phyloP scores from a whole-genome alignment of 2,113 vertebrate genomes.

The Scatophagus argus region DNA sequence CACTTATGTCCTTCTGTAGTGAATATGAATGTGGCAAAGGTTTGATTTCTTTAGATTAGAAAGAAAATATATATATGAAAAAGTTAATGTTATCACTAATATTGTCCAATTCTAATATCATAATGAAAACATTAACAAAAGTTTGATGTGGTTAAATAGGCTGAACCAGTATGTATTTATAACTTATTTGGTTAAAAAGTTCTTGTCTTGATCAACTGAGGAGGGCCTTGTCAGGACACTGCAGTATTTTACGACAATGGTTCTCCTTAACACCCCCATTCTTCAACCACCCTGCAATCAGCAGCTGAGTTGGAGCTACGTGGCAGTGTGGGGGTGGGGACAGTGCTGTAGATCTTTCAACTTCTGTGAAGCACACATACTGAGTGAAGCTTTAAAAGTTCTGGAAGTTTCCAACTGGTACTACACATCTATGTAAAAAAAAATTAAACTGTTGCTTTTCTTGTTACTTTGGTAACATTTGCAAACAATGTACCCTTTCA shows the following conservation, averaged over 20 bases:
- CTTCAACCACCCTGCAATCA: conserved; percentile 42
- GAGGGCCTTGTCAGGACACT: not conserved
- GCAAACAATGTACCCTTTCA: not conserved
- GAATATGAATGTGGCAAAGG: not conserved
- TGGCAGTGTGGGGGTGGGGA: conserved; percentile 73
- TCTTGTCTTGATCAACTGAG: not conserved
- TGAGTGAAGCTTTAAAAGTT: conserved; percentile 21
- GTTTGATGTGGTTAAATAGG: not conserved
- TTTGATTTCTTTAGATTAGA: not conserved
- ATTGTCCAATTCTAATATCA: not conserved
- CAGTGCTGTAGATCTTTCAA: conserved; percentile 25
- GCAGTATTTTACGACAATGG: conserved; percentile 36
- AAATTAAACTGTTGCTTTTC: not conserved
- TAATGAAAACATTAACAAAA: no score
- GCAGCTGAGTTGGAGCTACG: conserved; percentile 67
- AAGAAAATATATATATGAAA: not conserved
- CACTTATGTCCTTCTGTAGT: not conserved
- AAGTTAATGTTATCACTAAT: not conserved
- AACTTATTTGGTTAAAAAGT: not conserved
- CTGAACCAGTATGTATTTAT: not conserved
- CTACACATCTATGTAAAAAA: not conserved
- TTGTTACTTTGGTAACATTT: not conserved
- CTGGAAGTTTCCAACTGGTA: conserved; percentile 15
- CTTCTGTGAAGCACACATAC: not conserved
- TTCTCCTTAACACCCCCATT: conserved; percentile 42